Evolutionary conservation across 2,797 vertebrate species (phyloP).

Genomic region (Hemitrygon akajei): DNA sequence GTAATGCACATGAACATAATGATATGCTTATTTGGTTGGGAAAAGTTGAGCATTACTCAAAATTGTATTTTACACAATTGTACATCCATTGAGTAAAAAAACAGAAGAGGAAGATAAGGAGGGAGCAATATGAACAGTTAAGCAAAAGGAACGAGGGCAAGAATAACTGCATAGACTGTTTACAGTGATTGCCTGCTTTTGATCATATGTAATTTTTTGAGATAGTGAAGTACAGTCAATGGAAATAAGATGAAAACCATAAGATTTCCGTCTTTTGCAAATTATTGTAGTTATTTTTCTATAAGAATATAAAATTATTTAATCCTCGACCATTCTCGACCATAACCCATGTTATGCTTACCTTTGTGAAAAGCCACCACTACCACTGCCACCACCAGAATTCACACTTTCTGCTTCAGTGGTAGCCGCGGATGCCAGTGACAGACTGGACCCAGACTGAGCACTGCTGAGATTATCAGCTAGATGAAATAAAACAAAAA

Average conservation of each 20-base stretch:
- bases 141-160: not conserved
- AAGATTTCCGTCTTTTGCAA: not conserved
- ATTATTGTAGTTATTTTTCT: not conserved
- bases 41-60: not conserved
- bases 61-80: not conserved
- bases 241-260: not conserved
- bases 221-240: not conserved
- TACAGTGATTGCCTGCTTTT: not conserved
- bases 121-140: not conserved
- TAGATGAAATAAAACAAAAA: slow-evolving; percentile 45
- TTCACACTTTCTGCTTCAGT: slow-evolving; percentile 88
- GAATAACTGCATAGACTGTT: not conserved
- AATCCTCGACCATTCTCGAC: not conserved
- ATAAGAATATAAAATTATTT: not conserved
- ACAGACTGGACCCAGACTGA: slow-evolving; percentile 89
- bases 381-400: slow-evolving; percentile 67
- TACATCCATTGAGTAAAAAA: not conserved
- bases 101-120: not conserved
- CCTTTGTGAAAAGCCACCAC: slow-evolving; percentile 35
- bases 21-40: not conserved
- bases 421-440: slow-evolving; percentile 85
- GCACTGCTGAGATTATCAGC: slow-evolving; percentile 83
- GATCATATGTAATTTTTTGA: not conserved
- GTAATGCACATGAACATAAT: not conserved
- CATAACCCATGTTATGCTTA: not conserved